A percentile compares a stretch with the other conserved stretches of the same genome.
These are phyloP conservation scores for Limosa lapponica DNA, from an alignment of 2,797 vertebrate species.

Conservation along the genomic window DNA sequence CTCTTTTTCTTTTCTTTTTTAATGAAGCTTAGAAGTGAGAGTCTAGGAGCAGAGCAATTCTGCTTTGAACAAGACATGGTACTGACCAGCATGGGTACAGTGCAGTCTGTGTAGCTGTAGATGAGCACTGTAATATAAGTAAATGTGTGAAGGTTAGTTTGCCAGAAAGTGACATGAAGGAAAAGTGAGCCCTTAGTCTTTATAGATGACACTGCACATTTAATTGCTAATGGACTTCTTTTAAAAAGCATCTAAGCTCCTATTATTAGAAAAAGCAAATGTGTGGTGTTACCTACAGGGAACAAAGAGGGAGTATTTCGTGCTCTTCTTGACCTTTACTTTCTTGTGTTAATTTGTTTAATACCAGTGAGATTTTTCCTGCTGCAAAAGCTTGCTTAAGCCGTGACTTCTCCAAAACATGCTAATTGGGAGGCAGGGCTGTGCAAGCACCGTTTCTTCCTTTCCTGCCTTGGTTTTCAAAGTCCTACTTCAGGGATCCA, in stretches of 20 bases:
- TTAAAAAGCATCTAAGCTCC: neutral
- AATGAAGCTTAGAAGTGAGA: neutral
- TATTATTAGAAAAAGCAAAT: constrained; percentile 33
- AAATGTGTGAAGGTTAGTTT: neutral
- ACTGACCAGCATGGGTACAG: neutral
- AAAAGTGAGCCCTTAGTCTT: neutral
- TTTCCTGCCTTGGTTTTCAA: neutral
- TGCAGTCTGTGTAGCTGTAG: neutral
- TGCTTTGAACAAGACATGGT: neutral
- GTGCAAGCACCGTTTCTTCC: neutral
- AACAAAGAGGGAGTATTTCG: neutral
- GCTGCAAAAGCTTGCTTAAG: neutral
- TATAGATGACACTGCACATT: neutral
- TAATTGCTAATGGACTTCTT: constrained; percentile 4
- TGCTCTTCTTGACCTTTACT: constrained; percentile 18
- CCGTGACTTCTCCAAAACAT: neutral
- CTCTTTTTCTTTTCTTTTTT: neutral
- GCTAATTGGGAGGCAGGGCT: neutral
- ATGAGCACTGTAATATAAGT: neutral
- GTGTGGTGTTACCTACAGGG: neutral
- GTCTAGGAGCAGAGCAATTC: neutral
- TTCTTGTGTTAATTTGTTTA: constrained; percentile 13
- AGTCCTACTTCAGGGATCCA: neutral
- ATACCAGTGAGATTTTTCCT: constrained; percentile 26
- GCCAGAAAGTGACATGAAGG: neutral